These are phyloP conservation scores for Pangasius sanitwongsei DNA, from an alignment of 2,797 vertebrate genomes.

Conservation along the genomic window DNA sequence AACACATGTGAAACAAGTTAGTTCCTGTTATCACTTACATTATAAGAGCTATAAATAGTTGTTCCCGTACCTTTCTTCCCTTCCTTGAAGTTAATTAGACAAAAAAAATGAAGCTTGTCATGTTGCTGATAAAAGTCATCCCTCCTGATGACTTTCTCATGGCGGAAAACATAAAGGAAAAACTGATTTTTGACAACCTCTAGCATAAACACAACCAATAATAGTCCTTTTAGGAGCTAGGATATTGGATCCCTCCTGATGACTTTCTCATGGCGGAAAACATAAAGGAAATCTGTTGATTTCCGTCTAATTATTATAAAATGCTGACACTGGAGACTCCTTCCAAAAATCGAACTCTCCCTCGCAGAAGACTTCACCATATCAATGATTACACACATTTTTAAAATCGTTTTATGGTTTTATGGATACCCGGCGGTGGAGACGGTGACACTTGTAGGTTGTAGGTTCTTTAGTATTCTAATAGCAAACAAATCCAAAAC, in stretches of 20 bases:
- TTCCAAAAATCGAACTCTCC: background rate
- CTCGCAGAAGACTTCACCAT: no score
- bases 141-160: background rate
- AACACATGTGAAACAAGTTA: background rate
- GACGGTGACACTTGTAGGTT: background rate
- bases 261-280: background rate
- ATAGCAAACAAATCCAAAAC: background rate
- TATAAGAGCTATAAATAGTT: background rate
- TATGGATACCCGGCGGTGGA: background rate
- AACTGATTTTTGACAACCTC: slow-evolving; percentile 1
- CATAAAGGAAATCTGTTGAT: background rate
- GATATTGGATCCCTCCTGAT: background rate
- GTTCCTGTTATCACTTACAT: background rate
- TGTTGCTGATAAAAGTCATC: background rate
- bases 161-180: background rate
- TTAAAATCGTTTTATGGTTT: background rate
- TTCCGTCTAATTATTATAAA: background rate
- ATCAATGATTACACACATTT: background rate
- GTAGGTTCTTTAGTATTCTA: background rate
- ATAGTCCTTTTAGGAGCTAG: background rate
- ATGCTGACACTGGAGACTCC: background rate
- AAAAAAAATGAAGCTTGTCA: background rate
- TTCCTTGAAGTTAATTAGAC: background rate
- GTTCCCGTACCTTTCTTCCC: background rate
- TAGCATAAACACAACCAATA: background rate